Evolutionary conservation across 2,888 invertebrate species (phyloP).

Genomic region (Heliconius aoede): DNA sequence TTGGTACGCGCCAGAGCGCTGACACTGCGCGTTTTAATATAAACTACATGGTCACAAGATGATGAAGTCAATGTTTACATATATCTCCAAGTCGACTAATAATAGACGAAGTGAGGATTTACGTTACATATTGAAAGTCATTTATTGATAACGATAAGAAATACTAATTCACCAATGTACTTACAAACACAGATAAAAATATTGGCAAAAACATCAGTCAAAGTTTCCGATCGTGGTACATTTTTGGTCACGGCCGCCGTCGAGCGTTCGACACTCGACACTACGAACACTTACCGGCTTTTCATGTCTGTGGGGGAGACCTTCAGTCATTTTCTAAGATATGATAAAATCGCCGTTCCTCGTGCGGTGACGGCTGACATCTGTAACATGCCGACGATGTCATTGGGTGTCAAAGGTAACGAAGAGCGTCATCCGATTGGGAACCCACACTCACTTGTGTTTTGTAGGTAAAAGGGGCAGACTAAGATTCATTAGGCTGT

Average conservation of each 20-base stretch:
- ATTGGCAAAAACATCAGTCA: constrained; percentile 23
- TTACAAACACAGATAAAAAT: constrained; percentile 15
- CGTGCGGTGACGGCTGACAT: constrained; percentile 80
- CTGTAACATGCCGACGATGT: constrained; percentile 78
- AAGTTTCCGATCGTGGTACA: constrained; percentile 35
- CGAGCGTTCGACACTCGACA: constrained; percentile 42
- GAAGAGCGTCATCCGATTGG: not conserved
- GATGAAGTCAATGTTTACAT: constrained; percentile 3
- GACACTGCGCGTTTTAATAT: constrained; percentile 26
- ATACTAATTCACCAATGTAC: constrained; percentile 29
- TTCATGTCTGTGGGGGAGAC: constrained; percentile 70
- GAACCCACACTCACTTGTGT: constrained; percentile 68
- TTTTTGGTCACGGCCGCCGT: constrained; percentile 47
- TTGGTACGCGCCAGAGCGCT: constrained; percentile 42
- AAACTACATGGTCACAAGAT: constrained; percentile 29
- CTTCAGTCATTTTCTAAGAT: constrained; percentile 83
- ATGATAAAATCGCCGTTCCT: constrained; percentile 80
- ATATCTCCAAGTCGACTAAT: constrained; percentile 10
- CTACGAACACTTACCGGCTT: constrained; percentile 72
- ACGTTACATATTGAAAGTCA: constrained; percentile 22
- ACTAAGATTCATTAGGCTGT: constrained; percentile 75
- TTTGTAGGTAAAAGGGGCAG: constrained; percentile 66
- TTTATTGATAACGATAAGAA: constrained; percentile 43
- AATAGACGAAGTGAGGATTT: constrained; percentile 12
- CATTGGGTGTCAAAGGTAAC: constrained; percentile 53